Evolutionary conservation across 2,113 vertebrate genomes (phyloP).

Genomic region (Nansenia antarctica): DNA sequence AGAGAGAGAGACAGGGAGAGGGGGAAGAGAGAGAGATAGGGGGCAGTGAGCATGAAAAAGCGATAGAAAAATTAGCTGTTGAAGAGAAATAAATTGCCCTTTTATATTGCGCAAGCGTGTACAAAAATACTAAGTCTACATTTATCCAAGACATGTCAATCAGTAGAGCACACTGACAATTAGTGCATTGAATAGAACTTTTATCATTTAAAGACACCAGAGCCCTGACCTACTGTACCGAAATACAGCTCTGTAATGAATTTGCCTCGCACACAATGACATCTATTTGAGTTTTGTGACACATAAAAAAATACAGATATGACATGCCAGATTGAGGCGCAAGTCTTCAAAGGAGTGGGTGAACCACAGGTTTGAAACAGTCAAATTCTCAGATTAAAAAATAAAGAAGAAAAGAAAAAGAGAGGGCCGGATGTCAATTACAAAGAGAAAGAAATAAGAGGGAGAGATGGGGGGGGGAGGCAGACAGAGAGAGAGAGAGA

Average conservation of each 20-base stretch:
- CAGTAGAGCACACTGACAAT: constrained; percentile 78
- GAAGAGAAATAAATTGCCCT: constrained; percentile 75
- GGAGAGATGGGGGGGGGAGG: constrained; percentile 3
- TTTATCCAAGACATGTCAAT: constrained; percentile 80
- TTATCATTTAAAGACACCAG: constrained; percentile 78
- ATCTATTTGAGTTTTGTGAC: constrained; percentile 77
- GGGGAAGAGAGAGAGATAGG: constrained; percentile 13
- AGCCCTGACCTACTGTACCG: constrained; percentile 80
- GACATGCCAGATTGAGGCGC: constrained; percentile 58
- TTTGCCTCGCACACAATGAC: constrained; percentile 77
- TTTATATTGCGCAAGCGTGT: constrained; percentile 78
- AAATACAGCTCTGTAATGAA: constrained; percentile 77
- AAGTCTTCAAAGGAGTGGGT: constrained; percentile 60
- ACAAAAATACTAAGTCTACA: constrained; percentile 81
- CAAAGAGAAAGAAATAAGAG: constrained; percentile 67
- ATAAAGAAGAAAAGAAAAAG: constrained; percentile 49
- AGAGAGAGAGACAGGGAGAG: constrained; percentile 29
- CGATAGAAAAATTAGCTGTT: constrained; percentile 70
- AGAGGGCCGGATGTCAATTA: constrained; percentile 73
- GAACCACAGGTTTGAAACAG: constrained; percentile 69
- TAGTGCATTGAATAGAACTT: constrained; percentile 77
- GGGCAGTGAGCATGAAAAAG: constrained; percentile 38
- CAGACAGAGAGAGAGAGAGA: neutral
- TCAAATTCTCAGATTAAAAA: constrained; percentile 65
- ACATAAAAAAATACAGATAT: constrained; percentile 73